Base-by-base conservation (phyloP, 2,888 invertebrate species). In the Tenthredo livida region DNA sequence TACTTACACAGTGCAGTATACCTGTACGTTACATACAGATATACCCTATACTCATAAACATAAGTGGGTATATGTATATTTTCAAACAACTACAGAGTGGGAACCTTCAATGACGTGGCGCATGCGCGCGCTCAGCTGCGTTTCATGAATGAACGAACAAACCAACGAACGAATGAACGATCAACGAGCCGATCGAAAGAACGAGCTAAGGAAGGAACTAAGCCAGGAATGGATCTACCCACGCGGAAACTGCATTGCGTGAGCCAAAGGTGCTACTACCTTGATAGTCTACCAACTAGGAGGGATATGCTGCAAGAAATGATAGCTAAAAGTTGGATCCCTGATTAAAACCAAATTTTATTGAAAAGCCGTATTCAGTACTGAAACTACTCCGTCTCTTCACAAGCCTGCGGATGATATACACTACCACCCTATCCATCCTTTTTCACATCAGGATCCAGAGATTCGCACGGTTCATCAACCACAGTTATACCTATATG, bases 71-170 rank as follows among this genome's bases (percentile, higher is more conserved):
- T 50, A 50, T 47, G 67, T 83, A 50, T 47, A 83, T 83, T 83
- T 83, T 83, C 83, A 83, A 67, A 83, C 50, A 83, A 80, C 72
- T 73, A 43, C 33, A 29, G 83, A 83, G 83, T 70, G 83, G 83
- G 83, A 83, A 47, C 40, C 67, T 47, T 83, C 67, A 70, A 70
- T 70, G 83, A 67, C 47, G 83, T 29, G 47, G 83, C 83, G 83
- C 83, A 83, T 83, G 87, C 89, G 88, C 88, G 90, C 89, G 89
- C 88, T 85, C 78, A 85, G 84, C 87, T 86, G 89, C 88, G 88
- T 89, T 90, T 91, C 88, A 90, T 91, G 90, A 90, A 91, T 91
- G 67, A 67, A 61, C 61, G 91, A 89, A 88, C 88, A 88, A 89
- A 88, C 88, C 86, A 87, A 89, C 89, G 78, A 84, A 84, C 47